Evolutionary conservation across 2,888 invertebrate genomes (phyloP).

Genomic region (Cetonia aurata): DNA sequence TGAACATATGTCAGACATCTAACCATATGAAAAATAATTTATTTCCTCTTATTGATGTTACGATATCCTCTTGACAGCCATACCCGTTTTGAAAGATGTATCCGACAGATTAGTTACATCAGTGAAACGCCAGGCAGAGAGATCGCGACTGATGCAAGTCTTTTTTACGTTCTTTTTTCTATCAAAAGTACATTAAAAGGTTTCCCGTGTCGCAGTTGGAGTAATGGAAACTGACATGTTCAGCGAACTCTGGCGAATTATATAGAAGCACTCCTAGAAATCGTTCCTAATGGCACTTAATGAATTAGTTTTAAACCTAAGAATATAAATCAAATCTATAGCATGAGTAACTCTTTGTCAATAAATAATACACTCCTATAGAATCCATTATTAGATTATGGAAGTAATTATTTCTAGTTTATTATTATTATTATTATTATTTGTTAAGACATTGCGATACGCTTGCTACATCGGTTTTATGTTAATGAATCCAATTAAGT

Average conservation of each 20-base stretch:
- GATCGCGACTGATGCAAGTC: slow-evolving; percentile 24
- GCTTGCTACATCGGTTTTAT: too few species aligned
- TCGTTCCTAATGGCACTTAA: slow-evolving; percentile 17
- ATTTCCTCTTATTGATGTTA: slow-evolving; percentile 9
- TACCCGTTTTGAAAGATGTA: slow-evolving; percentile 6
- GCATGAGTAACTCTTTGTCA: not conserved
- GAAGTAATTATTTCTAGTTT: not conserved
- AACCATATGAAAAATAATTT: slow-evolving; percentile 8
- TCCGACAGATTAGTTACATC: slow-evolving; percentile 13
- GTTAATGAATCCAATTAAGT: too few species aligned
- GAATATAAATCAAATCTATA: not conserved
- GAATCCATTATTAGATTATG: not conserved
- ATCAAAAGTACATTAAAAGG: slow-evolving; percentile 40
- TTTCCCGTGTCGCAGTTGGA: slow-evolving; percentile 14
- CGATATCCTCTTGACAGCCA: slow-evolving; percentile 1
- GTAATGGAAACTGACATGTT: slow-evolving; percentile 26
- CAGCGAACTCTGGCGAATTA: slow-evolving; percentile 16
- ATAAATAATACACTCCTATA: not conserved
- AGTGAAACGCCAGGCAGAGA: slow-evolving; percentile 1
- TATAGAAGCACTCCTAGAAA: slow-evolving; percentile 6
- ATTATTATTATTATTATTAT: too few species aligned
- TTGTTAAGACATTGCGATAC: too few species aligned
- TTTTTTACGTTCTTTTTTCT: slow-evolving; percentile 1
- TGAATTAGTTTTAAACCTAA: slow-evolving; percentile 12
- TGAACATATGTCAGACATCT: too few species aligned